These are phyloP conservation scores for Paralvinella palmiformis DNA, from an alignment of 1,140 invertebrate species.

Conservation along the genomic window DNA sequence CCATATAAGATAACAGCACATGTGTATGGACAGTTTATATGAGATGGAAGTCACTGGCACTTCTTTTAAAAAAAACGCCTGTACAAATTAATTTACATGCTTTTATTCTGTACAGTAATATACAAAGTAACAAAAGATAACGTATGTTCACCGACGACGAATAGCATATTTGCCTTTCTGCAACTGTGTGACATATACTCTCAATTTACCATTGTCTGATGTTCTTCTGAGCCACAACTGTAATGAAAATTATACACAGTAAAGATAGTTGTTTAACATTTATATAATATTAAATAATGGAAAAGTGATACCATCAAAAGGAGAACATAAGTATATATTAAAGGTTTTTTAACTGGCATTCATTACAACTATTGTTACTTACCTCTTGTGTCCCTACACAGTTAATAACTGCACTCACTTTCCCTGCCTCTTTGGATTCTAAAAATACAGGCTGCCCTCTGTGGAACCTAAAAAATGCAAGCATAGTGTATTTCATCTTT, in stretches of 20 bases:
- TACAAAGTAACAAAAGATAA: neutral
- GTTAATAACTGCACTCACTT: conserved; percentile 79
- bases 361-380: conserved; percentile 44
- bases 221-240: conserved; percentile 87
- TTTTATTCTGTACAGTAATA: no score
- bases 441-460: conserved; percentile 86
- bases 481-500: conserved; percentile 1
- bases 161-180: conserved; percentile 81
- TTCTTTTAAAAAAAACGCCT: no score
- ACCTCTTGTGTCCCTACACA: conserved; percentile 83
- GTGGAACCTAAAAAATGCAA: conserved; percentile 64
- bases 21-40: no score
- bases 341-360: no score
- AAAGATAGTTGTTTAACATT: neutral
- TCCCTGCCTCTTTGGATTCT: conserved; percentile 74
- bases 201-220: conserved; percentile 70
- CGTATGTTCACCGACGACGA: conserved; percentile 60
- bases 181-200: conserved; percentile 76
- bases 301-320: no score
- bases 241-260: conserved; percentile 45
- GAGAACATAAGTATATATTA: no score
- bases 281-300: no score
- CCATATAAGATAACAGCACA: no score
- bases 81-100: no score
- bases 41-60: no score